Conservation (phyloP, 2,797 vertebrate species). For the Monodelphis domestica region DNA sequence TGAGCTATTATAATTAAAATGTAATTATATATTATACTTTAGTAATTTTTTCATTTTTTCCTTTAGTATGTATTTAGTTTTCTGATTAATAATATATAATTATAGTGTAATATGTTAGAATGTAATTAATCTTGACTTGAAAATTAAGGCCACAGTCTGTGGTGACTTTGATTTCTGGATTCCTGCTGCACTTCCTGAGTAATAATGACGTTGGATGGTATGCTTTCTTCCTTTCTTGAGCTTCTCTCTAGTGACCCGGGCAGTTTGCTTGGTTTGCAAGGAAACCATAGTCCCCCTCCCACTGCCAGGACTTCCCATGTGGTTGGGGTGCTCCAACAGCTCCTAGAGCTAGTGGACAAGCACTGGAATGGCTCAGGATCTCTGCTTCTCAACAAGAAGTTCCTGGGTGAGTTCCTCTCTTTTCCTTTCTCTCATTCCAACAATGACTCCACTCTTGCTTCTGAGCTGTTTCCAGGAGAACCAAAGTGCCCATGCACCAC, state of each 20-base stretch:
- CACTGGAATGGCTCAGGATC: conserved; percentile 85
- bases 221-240: conserved; percentile 68
- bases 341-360: conserved; percentile 85
- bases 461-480: not conserved
- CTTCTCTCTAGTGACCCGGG: conserved; percentile 75
- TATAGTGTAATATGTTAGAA: conserved; percentile 45
- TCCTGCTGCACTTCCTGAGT: conserved; percentile 57
- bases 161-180: conserved; percentile 44
- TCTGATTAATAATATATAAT: too few species aligned
- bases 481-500: not conserved
- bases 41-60: too few species aligned
- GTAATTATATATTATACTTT: too few species aligned
- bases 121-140: conserved; percentile 38
- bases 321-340: conserved; percentile 79
- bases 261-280: conserved; percentile 69
- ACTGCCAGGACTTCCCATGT: conserved; percentile 76
- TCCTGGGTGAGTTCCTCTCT: conserved; percentile 81
- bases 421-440: not conserved
- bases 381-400: conserved; percentile 84
- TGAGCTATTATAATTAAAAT: conserved; percentile 39
- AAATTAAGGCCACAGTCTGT: conserved; percentile 43
- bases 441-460: conserved; percentile 30
- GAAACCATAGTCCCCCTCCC: conserved; percentile 59
- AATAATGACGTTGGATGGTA: conserved; percentile 68
- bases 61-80: too few species aligned